phyloP scores from a whole-genome alignment of 2,797 vertebrate species.

The Mastacembelus armatus region DNA sequence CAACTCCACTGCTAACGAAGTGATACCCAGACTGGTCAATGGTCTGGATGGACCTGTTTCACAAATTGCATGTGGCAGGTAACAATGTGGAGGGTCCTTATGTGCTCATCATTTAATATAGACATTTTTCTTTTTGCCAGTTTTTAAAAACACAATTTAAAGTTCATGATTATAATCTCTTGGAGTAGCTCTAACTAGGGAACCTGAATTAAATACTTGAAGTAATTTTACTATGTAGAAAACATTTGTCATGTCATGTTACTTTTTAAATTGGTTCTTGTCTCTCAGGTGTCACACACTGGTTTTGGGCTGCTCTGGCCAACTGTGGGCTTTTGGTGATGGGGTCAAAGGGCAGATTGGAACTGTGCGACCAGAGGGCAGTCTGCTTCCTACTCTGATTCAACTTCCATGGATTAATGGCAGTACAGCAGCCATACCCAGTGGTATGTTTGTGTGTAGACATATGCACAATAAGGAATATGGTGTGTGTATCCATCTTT shows the following conservation, averaged over 20 bases:
- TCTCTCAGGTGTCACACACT: conserved; percentile 85
- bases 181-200: not conserved
- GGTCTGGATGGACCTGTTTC: conserved; percentile 80
- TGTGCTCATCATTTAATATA: not conserved
- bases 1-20: conserved; percentile 80
- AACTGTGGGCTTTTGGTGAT: conserved; percentile 87
- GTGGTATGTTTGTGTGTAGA: conserved; percentile 41
- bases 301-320: conserved; percentile 82
- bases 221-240: not conserved
- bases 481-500: too few relatives aligned
- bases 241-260: not conserved
- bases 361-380: conserved; percentile 56
- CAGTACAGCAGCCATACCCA: conserved; percentile 7
- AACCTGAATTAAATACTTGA: too few relatives aligned
- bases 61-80: conserved; percentile 90
- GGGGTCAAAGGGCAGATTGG: conserved; percentile 80
- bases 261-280: conserved; percentile 3
- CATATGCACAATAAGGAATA: too few relatives aligned
- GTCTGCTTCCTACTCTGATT: conserved; percentile 80
- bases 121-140: not conserved
- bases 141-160: too few relatives aligned
- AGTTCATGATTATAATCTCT: not conserved
- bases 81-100: not conserved
- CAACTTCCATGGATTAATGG: conserved; percentile 59
- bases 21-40: conserved; percentile 80